A percentile compares a stretch with the other conserved stretches of the same genome.
These are phyloP conservation scores for Buceros bicornis DNA, from an alignment of 2,797 vertebrate genomes.

Conservation along the genomic window DNA sequence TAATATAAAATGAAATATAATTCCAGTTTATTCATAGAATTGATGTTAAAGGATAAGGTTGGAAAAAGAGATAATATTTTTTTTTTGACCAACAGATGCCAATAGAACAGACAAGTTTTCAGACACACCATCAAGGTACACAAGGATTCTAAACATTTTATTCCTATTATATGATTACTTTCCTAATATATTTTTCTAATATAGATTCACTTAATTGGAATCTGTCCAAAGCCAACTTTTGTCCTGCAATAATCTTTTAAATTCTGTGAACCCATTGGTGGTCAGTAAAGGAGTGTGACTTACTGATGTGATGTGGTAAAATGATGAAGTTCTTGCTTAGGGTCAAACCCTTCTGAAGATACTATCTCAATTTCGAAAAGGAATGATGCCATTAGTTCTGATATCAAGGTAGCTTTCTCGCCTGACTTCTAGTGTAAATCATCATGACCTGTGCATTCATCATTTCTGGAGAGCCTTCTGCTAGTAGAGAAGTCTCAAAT, in stretches of 20 bases:
- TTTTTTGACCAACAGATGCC: not conserved
- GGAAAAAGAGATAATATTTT: not conserved
- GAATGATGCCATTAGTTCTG: constrained; percentile 51
- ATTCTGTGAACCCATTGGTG: not conserved
- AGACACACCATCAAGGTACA: not conserved
- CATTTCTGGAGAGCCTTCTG: not conserved
- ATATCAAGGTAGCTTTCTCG: constrained; percentile 15
- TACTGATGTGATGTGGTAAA: not conserved
- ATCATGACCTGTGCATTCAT: constrained; percentile 50
- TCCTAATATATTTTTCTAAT: not conserved
- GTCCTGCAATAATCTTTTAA: not conserved
- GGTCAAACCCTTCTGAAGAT: constrained; percentile 32
- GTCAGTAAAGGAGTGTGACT: not conserved
- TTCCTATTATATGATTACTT: not conserved
- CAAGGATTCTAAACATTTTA: not conserved
- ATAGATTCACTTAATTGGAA: not conserved
- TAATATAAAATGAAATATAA: not conserved
- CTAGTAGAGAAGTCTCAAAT: not conserved
- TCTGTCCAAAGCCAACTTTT: not conserved
- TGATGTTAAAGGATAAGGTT: not conserved
- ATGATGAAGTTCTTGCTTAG: constrained; percentile 44
- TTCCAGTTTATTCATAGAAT: not conserved
- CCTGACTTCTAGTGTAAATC: constrained; percentile 51
- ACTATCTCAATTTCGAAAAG: constrained; percentile 42
- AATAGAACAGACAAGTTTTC: not conserved